phyloP scores from a whole-genome alignment of 2,797 vertebrate genomes.

The Etheostoma perlongum region DNA sequence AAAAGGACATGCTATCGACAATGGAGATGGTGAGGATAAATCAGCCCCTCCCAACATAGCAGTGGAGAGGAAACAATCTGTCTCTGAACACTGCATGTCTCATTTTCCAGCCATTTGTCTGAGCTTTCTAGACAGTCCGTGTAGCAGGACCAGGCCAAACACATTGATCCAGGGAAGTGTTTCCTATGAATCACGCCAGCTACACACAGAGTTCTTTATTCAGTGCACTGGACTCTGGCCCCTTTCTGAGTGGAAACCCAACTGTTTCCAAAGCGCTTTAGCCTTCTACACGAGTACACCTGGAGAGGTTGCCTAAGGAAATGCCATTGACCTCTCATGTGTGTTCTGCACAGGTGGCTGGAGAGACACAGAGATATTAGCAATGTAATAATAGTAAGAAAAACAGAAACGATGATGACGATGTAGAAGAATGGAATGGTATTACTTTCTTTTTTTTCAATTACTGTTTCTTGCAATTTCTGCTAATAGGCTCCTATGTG shows the following conservation, averaged over 20 bases:
- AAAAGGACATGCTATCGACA: conserved; percentile 44
- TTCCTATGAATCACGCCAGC: conserved; percentile 65
- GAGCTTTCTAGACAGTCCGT: conserved; percentile 67
- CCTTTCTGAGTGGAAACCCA: conserved; percentile 59
- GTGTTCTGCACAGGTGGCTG: conserved; percentile 14
- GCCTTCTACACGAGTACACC: conserved; percentile 42
- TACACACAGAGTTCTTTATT: conserved; percentile 70
- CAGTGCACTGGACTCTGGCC: conserved; percentile 41
- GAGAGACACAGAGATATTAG: conserved; percentile 4
- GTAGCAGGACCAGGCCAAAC: conserved; percentile 70
- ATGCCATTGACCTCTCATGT: conserved; percentile 18
- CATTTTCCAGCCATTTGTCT: conserved; percentile 74
- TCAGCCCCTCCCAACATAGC: conserved; percentile 28
- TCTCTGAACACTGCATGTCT: conserved; percentile 67
- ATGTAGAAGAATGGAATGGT: neutral
- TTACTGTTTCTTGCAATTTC: conserved; percentile 21
- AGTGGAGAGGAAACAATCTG: conserved; percentile 51
- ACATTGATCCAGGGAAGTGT: conserved; percentile 77
- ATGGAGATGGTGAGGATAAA: conserved; percentile 57
- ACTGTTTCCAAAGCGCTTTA: conserved; percentile 54
- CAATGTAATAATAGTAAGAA: neutral
- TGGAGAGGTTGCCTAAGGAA: conserved; percentile 33
- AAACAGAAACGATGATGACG: neutral
- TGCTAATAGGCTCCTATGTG: conserved; percentile 28
- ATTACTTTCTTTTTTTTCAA: neutral